Base-by-base conservation (phyloP, 2,888 invertebrate species). In the Habrosyne pyritoides region DNA sequence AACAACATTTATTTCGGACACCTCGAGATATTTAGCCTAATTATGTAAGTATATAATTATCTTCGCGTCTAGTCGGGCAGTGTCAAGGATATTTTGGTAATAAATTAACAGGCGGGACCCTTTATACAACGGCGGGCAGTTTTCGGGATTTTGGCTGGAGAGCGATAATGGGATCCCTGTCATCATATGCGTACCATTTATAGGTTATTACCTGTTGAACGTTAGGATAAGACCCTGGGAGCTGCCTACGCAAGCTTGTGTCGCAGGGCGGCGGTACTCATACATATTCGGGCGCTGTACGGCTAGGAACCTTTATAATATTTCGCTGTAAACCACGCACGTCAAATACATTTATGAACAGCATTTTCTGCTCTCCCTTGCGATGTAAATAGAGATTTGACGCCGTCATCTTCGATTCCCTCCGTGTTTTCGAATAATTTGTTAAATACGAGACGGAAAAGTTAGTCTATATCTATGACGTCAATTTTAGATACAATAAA, bases 81-180 rank as follows among this genome's bases (percentile, higher is more conserved):
- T 73, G 79, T 74, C 71, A 71, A 73, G 73, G 79, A 79, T 83
- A 77, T 82, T 83, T 79, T 69, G 74, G 76, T 77, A 76, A 84
- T 84, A 84, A 83, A 84, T 84, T 82, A 81, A 66, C 60, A 55
- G 65, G 61, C 59, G 59, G 59, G 73, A 72, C 77, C 83, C 78
- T 80, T 80, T 76, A 74, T 79, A 74, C 68, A 76, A 71, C 73
- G 75, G 73, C 65, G 42, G 77, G 67, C 77, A 75, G 75, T 77
- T 76, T 77, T 75, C 73, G 81, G 83, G 81, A 78, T 79, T 81
- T 82, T 74, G 77, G 79, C 72, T 71, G 75, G 71, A 70, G 73
- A 59, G 75, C 74, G 85, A 81, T 84, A 85, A 84, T 82, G 71
- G 79, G 77, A 70, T 75, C 79, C 81, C 76, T 81, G 83, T 83